Conservation (phyloP, 2,888 invertebrate species). For the Eupithecia pulchellata region DNA sequence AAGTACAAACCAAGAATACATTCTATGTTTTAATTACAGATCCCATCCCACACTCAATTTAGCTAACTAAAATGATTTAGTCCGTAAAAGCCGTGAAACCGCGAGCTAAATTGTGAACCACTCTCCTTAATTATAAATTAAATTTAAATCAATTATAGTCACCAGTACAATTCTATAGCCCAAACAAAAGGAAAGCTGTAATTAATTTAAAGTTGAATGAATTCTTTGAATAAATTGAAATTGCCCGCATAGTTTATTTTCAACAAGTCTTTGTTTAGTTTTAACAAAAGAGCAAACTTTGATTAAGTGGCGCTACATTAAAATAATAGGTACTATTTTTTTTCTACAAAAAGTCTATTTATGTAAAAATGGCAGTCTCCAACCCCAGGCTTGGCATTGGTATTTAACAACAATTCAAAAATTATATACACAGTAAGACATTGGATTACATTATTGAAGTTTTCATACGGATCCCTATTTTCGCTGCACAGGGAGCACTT, state of each 20-base stretch:
- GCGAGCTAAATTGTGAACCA: background rate
- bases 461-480: too few species aligned
- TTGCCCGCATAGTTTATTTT: slow-evolving; percentile 6
- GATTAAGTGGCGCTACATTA: background rate
- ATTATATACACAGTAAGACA: too few species aligned
- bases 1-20: too few species aligned
- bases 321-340: too few species aligned
- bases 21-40: too few species aligned
- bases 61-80: background rate
- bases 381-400: too few species aligned
- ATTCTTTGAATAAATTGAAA: background rate
- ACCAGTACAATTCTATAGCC: background rate
- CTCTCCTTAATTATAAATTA: background rate
- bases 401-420: too few species aligned
- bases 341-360: too few species aligned
- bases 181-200: background rate
- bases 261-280: slow-evolving; percentile 1
- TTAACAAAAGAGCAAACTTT: background rate
- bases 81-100: background rate
- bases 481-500: too few species aligned
- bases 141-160: slow-evolving; percentile 6
- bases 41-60: too few species aligned
- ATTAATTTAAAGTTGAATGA: slow-evolving; percentile 1
- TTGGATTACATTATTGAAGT: too few species aligned
- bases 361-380: too few species aligned